Base-by-base conservation (phyloP, 2,797 vertebrate species). In the Falco rusticolus region DNA sequence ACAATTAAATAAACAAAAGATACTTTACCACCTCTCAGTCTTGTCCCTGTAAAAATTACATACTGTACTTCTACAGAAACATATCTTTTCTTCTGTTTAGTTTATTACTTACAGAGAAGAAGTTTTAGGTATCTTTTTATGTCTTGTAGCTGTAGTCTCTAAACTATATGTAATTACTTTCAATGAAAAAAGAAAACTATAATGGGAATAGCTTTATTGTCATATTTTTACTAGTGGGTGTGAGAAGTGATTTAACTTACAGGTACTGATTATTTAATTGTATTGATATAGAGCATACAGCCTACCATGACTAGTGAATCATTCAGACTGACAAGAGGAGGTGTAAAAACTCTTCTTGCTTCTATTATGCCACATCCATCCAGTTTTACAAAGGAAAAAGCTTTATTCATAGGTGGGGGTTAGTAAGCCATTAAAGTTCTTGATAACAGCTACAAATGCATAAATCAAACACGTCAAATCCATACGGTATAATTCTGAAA, bases 251-350 rank as follows among this genome's bases (percentile, higher is more conserved):
- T 98, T 98, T 98, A 97, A 98, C 97, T 97, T 98, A 98, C 97
- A 98, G 97, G 97, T 98, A 97, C 97, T 98, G 98, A 98, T 98
- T 98, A 98, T 98, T 96, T 97, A 98, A 98, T 98, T 97, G 97
- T 97, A 98, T 98, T 98, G 98, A 98, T 98, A 98, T 15, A 96
- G 97, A 93, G 97, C 97, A 97, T 64, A 61, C 94, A 97, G 93
- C 97, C 97, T 98, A 93, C 97, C 94, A 96, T 92, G 93, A 97
- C 93, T 97, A 91, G 78, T 97, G 97, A 98, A 96, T 98, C 98
- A 98, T 97, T 95, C 83, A 95, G 95, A 97, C 83, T 98, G 98
- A 97, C 98, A 98, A 96, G 97, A 98, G 96, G 96, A 98, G 98
- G 95, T 98, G 93, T 98, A 95, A 96, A 97, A 96, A 84, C 70